Base-by-base conservation (phyloP, 2,797 vertebrate genomes). In the Pangasius krempfi region DNA sequence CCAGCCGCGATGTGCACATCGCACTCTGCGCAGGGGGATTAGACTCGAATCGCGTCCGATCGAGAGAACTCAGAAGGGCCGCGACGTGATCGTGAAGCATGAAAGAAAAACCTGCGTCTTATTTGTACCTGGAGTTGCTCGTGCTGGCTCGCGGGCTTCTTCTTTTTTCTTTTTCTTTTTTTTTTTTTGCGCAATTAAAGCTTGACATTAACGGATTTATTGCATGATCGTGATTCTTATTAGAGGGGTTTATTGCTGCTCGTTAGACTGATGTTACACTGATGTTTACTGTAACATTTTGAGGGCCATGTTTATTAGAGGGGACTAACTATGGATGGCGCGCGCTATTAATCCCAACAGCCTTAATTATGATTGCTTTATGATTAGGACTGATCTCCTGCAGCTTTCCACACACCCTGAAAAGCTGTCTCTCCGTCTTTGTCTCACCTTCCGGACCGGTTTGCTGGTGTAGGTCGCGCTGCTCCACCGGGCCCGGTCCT, bases 401-500 rank as follows among this genome's bases (percentile, higher is more conserved):
- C 64, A 33, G 64, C 33, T 84, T 33, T 5, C 27, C 73, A 86
- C 56, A 78, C 18, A 64, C 33, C 2, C 44, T 7, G 9, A 27
- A 47, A 75, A 75, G 3, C 27, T 56, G 50, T 79, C 16, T 73
- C 44, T 5, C 30, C 22, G 22, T 22, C 20, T 54, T 25, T 20
- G 4, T 25, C 92, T 85, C 86, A 89, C 91, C 92, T 93, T 92
- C 62, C 86, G 90, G 27, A 81, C 88, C 7, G 75, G 47, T 87
- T 87, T 87, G 40, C 88, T 64, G 47, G 82, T 87, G 72, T 89
- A 92, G 85, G 80, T 88, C 13, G 91, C 72, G 8, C 88, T 52
- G 70, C 90, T 90, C 92, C 92, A 93, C 20, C 90, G 89, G 56
- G 91, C 89, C 88, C 91, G 86, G 33, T 87, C 89, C 58, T 91